phyloP scores from a whole-genome alignment of 35 echinoderm and acorn worm species.

The Lytechinus pictus region DNA sequence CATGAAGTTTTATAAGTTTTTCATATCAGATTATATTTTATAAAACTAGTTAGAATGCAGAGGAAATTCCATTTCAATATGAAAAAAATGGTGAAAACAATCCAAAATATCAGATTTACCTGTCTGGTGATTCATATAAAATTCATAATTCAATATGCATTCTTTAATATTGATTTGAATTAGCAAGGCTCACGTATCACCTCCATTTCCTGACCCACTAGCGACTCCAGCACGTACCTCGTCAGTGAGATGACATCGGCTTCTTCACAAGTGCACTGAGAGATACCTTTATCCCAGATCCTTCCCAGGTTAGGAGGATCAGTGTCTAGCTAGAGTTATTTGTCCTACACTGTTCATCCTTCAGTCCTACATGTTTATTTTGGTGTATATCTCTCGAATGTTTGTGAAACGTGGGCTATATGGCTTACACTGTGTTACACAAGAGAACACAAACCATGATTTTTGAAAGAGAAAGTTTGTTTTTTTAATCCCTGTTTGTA shows the following conservation, averaged over 20 bases:
- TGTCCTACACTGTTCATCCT: not conserved
- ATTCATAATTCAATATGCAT: not conserved
- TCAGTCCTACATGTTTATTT: not conserved
- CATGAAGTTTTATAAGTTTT: not conserved
- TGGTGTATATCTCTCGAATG: not conserved
- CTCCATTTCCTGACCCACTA: not conserved
- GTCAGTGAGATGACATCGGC: not conserved
- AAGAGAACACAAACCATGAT: not conserved
- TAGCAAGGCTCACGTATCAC: constrained; percentile 8
- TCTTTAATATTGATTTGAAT: constrained; percentile 15
- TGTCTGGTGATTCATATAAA: constrained; percentile 2
- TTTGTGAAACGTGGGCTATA: not conserved
- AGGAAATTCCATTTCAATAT: not conserved
- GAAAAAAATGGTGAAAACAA: not conserved
- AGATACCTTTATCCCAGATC: not conserved
- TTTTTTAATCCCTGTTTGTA: not conserved
- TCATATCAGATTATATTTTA: not conserved
- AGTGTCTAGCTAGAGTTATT: not conserved
- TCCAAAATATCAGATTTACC: not conserved
- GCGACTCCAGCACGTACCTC: not conserved
- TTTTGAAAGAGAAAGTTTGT: not conserved
- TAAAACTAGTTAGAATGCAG: not conserved
- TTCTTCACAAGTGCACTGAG: not conserved
- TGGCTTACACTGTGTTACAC: not conserved
- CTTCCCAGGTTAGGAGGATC: not conserved